Base-by-base conservation (phyloP, 2,888 invertebrate species). In the Saturnia pavonia region DNA sequence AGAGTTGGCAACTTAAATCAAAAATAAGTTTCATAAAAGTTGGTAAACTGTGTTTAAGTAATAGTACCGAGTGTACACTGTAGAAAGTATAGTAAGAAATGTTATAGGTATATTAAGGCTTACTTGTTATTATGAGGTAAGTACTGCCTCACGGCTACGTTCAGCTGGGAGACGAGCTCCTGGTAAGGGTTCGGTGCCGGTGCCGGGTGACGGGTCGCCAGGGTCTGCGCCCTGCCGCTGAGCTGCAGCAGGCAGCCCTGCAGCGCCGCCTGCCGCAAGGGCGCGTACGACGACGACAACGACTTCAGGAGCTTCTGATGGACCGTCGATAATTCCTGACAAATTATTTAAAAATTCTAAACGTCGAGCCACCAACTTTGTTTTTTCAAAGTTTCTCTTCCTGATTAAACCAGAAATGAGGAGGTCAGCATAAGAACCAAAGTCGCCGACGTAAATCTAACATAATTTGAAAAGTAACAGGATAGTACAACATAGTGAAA, bases 241-340 rank as follows among this genome's bases (percentile, higher is more conserved):
- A 94, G 76, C 65, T 92, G 91, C 6, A 92, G 76, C 11, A 94
- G 78, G 72, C 94, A 92, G 4, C 94, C 91, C 34, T 93, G 92
- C 0, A 94, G 75, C 0, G 93, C 93, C 3, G 92, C 91, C 54
- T 90, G 91, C 0, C 91, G 88, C 0, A 92, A 80, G 0, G 93
- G 91, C n/a, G 92, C 92, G 80, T 89, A 91, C 34, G 88, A 85
- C 0, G 94, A 92, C 0, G 90, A 82, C 0, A 94, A 76, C 0
- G 92, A 92, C 54, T 91, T 91, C 0, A 92, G 73, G 0, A 94
- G 85, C 69, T 92, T 91, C 69, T 92, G 92, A 60, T 92, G 92
- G 3, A 91, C 91, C 14, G 88, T 83, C 70, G 91, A 85, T 42
- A 91, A 74, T 67, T 93, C 92, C 91, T 93, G 79, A 9, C 34